A percentile compares a stretch with the other conserved stretches of the same genome.
Conservation (phyloP, 1,140 invertebrate genomes). For the Penaeus indicus region DNA sequence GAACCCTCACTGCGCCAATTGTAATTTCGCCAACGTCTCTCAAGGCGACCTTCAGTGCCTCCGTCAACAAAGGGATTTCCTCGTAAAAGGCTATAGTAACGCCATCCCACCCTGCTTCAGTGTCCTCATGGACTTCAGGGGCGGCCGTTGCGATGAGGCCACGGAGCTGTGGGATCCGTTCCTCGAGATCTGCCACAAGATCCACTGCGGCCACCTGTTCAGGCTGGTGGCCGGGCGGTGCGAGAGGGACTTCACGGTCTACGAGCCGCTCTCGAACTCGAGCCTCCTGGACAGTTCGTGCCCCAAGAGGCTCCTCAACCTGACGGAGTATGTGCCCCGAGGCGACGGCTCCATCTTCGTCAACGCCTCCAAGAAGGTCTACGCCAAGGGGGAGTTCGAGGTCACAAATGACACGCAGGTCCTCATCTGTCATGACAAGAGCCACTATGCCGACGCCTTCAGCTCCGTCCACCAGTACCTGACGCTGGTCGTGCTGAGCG, state of each 20-base stretch:
- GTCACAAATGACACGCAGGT: conserved; percentile 37
- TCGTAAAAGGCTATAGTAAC: background rate
- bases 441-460: background rate
- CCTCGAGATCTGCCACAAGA: conserved; percentile 47
- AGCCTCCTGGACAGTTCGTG: conserved; percentile 50
- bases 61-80: conserved; percentile 7
- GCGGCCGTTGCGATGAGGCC: conserved; percentile 58
- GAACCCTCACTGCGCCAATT: conserved; percentile 70
- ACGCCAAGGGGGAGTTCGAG: conserved; percentile 54
- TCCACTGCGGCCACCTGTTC: conserved; percentile 53
- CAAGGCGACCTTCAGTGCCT: conserved; percentile 33
- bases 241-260: conserved; percentile 6
- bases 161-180: conserved; percentile 61
- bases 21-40: conserved; percentile 66
- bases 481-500: conserved; percentile 63
- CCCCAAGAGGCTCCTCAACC: conserved; percentile 41
- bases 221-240: conserved; percentile 51
- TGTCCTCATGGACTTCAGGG: conserved; percentile 66
- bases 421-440: conserved; percentile 48
- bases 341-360: conserved; percentile 48
- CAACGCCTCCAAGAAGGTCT: conserved; percentile 39
- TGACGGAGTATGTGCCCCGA: conserved; percentile 26
- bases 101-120: conserved; percentile 27
- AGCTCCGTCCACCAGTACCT: conserved; percentile 25
- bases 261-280: conserved; percentile 12